Percentiles rank a stretch among this genome's conserved stretches.
Evolutionary conservation across 2,888 invertebrate genomes (phyloP).

Genomic region (Agrochola litura): DNA sequence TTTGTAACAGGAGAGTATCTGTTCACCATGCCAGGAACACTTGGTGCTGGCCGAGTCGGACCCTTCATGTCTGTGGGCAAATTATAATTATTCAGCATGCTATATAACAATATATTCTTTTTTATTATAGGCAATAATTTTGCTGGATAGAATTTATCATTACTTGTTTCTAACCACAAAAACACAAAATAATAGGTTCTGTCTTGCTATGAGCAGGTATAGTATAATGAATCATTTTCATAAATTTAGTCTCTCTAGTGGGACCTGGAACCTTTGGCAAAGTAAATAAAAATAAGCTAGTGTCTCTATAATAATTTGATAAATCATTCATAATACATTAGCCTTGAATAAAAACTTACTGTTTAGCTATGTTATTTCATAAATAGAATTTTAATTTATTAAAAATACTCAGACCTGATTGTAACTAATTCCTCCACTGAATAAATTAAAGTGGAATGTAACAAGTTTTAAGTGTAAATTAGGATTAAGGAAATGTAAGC

Average conservation of each 20-base stretch:
- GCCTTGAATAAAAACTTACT: conserved; percentile 46
- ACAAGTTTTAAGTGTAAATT: not conserved
- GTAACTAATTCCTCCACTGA: conserved; percentile 13
- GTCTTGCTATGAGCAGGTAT: not conserved
- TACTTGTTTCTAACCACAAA: not conserved
- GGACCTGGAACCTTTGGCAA: too few species aligned
- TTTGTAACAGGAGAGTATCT: conserved; percentile 90
- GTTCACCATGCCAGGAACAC: conserved; percentile 84
- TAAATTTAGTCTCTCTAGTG: not conserved
- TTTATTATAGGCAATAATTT: not conserved
- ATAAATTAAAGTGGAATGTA: conserved; percentile 7
- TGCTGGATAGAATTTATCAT: not conserved
- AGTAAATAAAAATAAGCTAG: not conserved
- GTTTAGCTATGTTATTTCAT: conserved; percentile 36
- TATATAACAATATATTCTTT: not conserved
- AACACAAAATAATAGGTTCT: not conserved
- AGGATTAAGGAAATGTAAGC: not conserved
- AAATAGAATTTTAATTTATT: conserved; percentile 43
- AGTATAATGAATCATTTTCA: not conserved
- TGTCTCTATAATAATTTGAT: conserved; percentile 20
- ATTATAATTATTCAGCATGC: conserved; percentile 20
- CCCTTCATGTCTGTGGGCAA: conserved; percentile 90
- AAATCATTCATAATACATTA: conserved; percentile 45
- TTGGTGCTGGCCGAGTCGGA: conserved; percentile 91
- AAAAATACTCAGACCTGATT: conserved; percentile 18